Evolutionary conservation across 2,797 vertebrate species (phyloP).

Genomic region (Cheirogaleus major): DNA sequence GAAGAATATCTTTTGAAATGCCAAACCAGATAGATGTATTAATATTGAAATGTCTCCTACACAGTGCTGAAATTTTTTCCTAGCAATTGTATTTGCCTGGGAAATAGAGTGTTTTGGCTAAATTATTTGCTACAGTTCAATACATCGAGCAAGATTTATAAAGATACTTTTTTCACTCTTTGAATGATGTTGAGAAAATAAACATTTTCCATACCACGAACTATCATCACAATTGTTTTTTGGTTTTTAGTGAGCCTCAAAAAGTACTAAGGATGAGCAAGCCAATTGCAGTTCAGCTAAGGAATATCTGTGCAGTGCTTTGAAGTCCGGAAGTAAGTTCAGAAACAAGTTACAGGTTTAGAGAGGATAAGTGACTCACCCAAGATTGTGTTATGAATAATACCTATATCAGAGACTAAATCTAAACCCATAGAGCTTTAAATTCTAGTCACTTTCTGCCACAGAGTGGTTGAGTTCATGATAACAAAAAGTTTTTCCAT

Average conservation of each 20-base stretch:
- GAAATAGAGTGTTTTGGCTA: neutral
- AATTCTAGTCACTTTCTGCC: neutral
- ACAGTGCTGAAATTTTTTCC: constrained; percentile 59
- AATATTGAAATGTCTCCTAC: constrained; percentile 69
- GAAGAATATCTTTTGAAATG: neutral
- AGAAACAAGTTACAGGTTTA: neutral
- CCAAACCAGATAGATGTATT: constrained; percentile 78
- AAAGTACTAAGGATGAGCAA: neutral
- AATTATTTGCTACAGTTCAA: neutral
- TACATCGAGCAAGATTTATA: neutral
- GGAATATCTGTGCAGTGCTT: neutral
- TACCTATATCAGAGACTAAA: neutral
- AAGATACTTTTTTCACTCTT: neutral
- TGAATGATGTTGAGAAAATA: neutral
- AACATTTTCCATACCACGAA: neutral
- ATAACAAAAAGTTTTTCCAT: neutral
- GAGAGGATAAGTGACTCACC: neutral
- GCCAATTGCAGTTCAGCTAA: neutral
- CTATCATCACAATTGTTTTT: neutral
- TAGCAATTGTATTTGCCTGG: neutral
- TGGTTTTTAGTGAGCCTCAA: neutral
- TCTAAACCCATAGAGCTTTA: neutral
- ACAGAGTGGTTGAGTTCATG: neutral
- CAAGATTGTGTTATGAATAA: neutral
- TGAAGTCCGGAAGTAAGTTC: neutral